Evolutionary conservation across 2,797 vertebrate genomes (phyloP), one percentile per base, ranked within the genome.

Genomic region (Pseudomugil tenellus): DNA sequence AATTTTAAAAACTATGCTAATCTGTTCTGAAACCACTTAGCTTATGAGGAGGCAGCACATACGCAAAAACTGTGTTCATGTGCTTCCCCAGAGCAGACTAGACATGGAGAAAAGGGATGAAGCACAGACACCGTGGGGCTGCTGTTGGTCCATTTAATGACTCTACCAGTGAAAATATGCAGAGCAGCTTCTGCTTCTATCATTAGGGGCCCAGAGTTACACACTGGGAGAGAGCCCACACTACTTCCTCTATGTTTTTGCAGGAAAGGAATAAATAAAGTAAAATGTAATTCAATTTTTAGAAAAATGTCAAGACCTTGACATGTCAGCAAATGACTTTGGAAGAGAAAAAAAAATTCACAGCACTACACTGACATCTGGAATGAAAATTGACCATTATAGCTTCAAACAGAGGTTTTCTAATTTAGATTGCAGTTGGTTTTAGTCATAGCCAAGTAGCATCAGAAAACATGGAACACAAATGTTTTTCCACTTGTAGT

Each of bases 81-180:
- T 71, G 34, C 51, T 70, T 74, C 17, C 63, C 35, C 46, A 63
- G 68, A 64, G 52, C 63, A 61, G 56, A 52, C 53, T 64, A 79
- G 75, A 84, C 77, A 73, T 68, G 62, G 79, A 83, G 61, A 72
- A 64, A 48, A 57, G 67, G 80, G 79, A 79, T 74, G 72, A 70
- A 11, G 81, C 58, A 55, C n/a, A n/a, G n/a, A n/a, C n/a, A 56
- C 55, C 29, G 28, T 54, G 74, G 68, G 77, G 72, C 64, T 72
- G 58, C 14, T 69, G 64, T 72, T 67, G 81, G 77, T 84, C 74
- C 43, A 7, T 66, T 73, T 93, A 91, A 93, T 86, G 89, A 82
- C 58, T 93, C 71, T 80, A 88, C 65, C 92, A 92, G 93, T 80
- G 67, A 81, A 93, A 92, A 81, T 89, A 93, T 93, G 92, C 83